These are phyloP conservation scores for Dioctria rufipes DNA, from an alignment of 2,888 invertebrate species.

Conservation along the genomic window DNA sequence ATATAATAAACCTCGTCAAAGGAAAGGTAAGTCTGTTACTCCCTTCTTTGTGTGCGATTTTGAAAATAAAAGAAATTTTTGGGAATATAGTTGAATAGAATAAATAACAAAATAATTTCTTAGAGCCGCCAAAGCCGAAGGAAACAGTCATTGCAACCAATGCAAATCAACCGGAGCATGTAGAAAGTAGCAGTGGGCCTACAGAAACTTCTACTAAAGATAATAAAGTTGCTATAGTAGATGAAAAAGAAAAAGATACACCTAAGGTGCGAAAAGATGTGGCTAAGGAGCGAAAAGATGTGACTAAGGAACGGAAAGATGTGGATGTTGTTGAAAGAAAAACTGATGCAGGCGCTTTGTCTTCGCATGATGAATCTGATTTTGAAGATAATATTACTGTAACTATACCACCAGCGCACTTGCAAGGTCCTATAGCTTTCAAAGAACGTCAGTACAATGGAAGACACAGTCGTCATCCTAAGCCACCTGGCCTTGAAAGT, in stretches of 20 bases:
- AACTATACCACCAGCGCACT: constrained; percentile 72
- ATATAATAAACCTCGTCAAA: constrained; percentile 76
- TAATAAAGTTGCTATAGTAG: constrained; percentile 7
- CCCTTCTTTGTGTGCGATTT: background rate
- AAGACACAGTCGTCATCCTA: constrained; percentile 64
- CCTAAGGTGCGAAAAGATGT: constrained; percentile 27
- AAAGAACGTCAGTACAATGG: constrained; percentile 61
- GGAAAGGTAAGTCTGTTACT: constrained; percentile 46
- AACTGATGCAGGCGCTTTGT: constrained; percentile 50
- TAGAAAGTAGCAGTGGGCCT: background rate
- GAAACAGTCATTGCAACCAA: constrained; percentile 6
- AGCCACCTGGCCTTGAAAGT: constrained; percentile 72
- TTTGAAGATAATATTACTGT: constrained; percentile 76
- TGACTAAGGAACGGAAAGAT: constrained; percentile 11
- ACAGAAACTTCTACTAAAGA: constrained; percentile 11
- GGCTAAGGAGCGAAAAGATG: constrained; percentile 22
- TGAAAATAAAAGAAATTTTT: background rate
- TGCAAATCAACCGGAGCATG: background rate
- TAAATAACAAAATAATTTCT: background rate
- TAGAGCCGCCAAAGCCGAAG: constrained; percentile 48
- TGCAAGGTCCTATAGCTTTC: constrained; percentile 61
- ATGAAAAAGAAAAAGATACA: constrained; percentile 21
- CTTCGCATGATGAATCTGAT: constrained; percentile 71
- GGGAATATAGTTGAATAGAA: too few species aligned
- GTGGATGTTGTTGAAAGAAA: constrained; percentile 51